Base-by-base conservation (phyloP, 1,140 invertebrate species). In the Helicoverpa zea region DNA sequence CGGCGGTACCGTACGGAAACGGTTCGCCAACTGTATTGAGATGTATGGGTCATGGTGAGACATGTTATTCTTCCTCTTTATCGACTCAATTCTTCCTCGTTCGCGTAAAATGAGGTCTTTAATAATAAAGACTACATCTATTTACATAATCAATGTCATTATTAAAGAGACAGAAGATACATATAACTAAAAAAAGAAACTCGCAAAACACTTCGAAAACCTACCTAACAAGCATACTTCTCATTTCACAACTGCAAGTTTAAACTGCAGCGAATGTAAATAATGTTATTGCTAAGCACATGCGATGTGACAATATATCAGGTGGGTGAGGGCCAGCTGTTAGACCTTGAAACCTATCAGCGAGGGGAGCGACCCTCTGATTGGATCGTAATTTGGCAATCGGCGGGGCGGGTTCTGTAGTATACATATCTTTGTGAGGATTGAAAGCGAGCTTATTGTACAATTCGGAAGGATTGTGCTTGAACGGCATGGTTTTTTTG, bases 301-400 rank as follows among this genome's bases (percentile, higher is more conserved):
- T 4, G 63, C 35, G 63, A 66, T 16, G 2, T 66, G 63, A 66
- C 63, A 81, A 35, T 84, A 59, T 80, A 84, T 81, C 72, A 80
- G 80, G 82, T 81, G 82, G 80, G 82, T 78, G 74, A 64, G 68
- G 64, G 61, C 47, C 72, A 76, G 80, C 80, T 75, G 73, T 13
- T 49, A 49, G 73, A 81, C 70, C 72, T 43, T 49, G 68, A 75
- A 78, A 75, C 79, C 82, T 82, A 81, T 74, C 83, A 78, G 23
- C 81, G 80, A 64, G 83, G 83, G 83, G 79, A 78, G 81, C 82
- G n/a, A 81, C 82, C 80, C 81, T 80, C 81, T 35, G 35, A 35
- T 54, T n/a, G 63, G 63, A 66, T 66, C 16, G 63, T 47, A 66
- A 66, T 66, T 66, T 66, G 43, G 2, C 43, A 66, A 66, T 66